Base-by-base conservation (phyloP, 2,888 invertebrate species). In the Polietes domitor region DNA sequence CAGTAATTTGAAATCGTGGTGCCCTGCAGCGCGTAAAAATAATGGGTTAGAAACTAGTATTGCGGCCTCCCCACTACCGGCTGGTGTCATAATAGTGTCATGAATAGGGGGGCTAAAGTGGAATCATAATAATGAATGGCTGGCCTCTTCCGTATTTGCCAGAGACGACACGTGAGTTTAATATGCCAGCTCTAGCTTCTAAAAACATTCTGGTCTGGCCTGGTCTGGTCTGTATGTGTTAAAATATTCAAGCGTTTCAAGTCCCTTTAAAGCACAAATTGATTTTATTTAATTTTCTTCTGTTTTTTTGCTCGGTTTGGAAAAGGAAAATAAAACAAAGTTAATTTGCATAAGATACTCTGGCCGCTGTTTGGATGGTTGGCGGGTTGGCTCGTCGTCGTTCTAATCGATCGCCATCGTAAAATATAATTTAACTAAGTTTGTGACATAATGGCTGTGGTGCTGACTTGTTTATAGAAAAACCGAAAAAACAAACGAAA, bases 351-450 rank as follows among this genome's bases (percentile, higher is more conserved):
- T n/a, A 47, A 15, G 47, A 47, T 47, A 47, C n/a, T 47, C 47
- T 47, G 47, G 12, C 12, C 6, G 47, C n/a, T n/a, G n/a, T n/a
- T n/a, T n/a, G n/a, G n/a, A n/a, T n/a, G n/a, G n/a, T n/a, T n/a
- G n/a, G 4, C 41, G 6, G 10, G 15, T 32, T 32, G 6, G 41
- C 5, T 47, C n/a, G 47, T 47, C n/a, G n/a, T 47, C 47, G n/a
- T 26, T 58, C 58, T 15, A 58, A 58, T 58, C 58, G 41, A 41
- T 65, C 65, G 63, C 28, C 37, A 63, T 63, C 63, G 63, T 55
- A 72, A 72, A 72, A 72, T 72, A 72, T 32, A 19, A 21, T 72
- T 55, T 72, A 58, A 58, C 55, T n/a, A 58, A 58, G 10, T 55
- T 15, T 37, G 55, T 72, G 72, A 72, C 58, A 72, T 58, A 72